Conservation (phyloP, 1,140 invertebrate species). For the Portunus trituberculatus region DNA sequence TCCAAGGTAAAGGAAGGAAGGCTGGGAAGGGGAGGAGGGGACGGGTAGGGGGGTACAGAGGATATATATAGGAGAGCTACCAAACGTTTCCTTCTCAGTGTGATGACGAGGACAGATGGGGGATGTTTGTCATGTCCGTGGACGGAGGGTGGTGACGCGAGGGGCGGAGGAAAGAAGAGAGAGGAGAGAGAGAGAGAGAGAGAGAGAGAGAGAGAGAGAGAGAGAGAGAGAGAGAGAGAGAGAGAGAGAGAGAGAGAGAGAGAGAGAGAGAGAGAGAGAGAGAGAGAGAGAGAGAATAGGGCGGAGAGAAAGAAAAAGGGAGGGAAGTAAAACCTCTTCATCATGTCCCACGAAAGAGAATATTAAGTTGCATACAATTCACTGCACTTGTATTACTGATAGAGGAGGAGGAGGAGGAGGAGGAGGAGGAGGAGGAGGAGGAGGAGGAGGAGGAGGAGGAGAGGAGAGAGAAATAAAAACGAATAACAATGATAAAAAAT, state of each 20-base stretch:
- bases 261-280: background rate
- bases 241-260: background rate
- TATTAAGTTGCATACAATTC: slow-evolving; percentile 20
- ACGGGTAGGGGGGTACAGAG: background rate
- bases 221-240: background rate
- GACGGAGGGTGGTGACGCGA: background rate
- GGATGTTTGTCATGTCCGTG: background rate
- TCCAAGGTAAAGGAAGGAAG: background rate
- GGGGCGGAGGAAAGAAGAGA: background rate
- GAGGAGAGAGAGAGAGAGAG: background rate
- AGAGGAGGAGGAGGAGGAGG: background rate
- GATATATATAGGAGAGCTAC: background rate
- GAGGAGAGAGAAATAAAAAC: background rate
- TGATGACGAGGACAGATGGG: slow-evolving; percentile 29
- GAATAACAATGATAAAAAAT: background rate
- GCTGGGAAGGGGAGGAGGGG: background rate
- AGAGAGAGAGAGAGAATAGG: background rate
- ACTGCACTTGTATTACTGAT: background rate
- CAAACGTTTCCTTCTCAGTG: background rate
- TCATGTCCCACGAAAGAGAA: background rate
- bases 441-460: background rate
- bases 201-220: background rate
- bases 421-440: background rate
- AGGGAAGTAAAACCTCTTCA: background rate
- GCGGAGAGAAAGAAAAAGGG: background rate